Conservation (phyloP, 2,797 vertebrate genomes). For the Tragelaphus eurycerus region DNA sequence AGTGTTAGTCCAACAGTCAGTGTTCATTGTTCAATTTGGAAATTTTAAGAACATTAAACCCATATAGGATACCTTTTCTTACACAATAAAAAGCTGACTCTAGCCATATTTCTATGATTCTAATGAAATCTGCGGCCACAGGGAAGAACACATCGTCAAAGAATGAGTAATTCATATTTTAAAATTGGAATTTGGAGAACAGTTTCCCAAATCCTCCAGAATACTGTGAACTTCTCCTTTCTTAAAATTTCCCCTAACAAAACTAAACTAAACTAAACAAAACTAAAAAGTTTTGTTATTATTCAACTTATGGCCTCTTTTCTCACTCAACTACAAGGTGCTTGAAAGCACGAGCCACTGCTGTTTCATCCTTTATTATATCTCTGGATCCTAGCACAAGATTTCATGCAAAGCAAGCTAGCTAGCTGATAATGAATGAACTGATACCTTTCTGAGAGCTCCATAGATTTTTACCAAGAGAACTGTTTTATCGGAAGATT, state of each 20-base stretch:
- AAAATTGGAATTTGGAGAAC: constrained; percentile 28
- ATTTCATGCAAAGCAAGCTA: background rate
- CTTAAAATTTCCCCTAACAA: background rate
- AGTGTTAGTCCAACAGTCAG: background rate
- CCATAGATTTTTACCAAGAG: background rate
- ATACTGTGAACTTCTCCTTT: constrained; percentile 23
- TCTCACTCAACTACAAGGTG: background rate
- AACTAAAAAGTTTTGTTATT: background rate
- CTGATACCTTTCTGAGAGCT: background rate
- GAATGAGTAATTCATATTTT: constrained; percentile 46
- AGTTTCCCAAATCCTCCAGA: background rate
- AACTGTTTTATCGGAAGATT: background rate
- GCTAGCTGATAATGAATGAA: background rate
- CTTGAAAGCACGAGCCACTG: background rate
- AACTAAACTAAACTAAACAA: too few species aligned
- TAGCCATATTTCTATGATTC: background rate
- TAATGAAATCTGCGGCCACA: background rate
- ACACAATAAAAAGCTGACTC: background rate
- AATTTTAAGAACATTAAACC: background rate
- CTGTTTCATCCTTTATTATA: background rate
- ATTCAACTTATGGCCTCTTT: background rate
- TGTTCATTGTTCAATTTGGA: background rate
- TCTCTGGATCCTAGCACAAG: background rate
- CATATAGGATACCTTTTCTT: background rate
- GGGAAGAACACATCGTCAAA: background rate